Percentiles rank a stretch among this genome's conserved stretches.
These are phyloP conservation scores for Phaenicophaeus curvirostris DNA, from an alignment of 2,797 vertebrate species.

Conservation along the genomic window DNA sequence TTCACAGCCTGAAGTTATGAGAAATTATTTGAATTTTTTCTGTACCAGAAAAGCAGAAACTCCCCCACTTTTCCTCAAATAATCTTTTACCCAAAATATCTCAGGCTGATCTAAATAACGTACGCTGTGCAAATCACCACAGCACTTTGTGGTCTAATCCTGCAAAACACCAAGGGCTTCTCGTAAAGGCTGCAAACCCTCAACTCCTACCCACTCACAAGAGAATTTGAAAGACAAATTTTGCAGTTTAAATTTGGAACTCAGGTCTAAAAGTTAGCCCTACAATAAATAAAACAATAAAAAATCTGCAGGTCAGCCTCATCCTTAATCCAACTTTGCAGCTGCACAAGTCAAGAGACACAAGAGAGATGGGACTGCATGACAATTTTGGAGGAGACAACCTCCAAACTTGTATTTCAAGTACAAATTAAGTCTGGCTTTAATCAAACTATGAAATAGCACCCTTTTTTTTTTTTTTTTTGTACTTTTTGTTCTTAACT, in stretches of 20 bases:
- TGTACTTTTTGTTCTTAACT: neutral
- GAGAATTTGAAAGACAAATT: neutral
- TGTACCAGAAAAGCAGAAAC: conserved; percentile 36
- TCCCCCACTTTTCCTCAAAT: conserved; percentile 40
- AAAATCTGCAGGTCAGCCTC: neutral
- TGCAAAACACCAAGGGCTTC: neutral
- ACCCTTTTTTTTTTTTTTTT: neutral
- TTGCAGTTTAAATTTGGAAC: neutral
- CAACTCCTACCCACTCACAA: conserved; percentile 12
- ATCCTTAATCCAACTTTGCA: neutral
- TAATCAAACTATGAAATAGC: neutral
- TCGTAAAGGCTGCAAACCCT: neutral
- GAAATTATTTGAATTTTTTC: neutral
- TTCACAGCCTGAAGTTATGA: neutral
- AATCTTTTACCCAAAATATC: conserved; percentile 36
- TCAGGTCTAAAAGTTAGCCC: neutral
- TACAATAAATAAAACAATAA: neutral
- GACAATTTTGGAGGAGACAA: neutral
- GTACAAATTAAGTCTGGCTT: neutral
- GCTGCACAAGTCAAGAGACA: neutral
- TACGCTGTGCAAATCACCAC: neutral
- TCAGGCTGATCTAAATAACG: neutral
- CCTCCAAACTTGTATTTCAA: neutral
- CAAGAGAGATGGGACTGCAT: neutral
- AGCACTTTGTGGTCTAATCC: conserved; percentile 13